phyloP scores from a whole-genome alignment of 2,113 vertebrate species.

The Podilymbus podiceps region DNA sequence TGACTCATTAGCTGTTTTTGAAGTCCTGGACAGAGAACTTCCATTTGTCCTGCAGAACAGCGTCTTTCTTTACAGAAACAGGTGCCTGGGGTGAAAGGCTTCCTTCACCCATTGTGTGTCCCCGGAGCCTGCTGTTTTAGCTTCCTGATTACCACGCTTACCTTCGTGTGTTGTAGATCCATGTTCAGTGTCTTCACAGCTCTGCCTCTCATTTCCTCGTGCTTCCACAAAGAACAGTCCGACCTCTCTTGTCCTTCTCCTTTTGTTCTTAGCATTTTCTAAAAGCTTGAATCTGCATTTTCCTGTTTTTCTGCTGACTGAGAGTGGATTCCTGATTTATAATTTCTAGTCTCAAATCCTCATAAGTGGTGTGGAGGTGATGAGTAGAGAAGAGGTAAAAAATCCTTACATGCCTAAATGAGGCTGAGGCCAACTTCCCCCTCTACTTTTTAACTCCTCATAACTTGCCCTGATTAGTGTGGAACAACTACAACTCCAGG shows the following conservation, averaged over 20 bases:
- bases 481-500: background rate
- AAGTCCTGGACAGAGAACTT: background rate
- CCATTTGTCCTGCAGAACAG: background rate
- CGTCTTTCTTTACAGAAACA: background rate
- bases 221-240: background rate
- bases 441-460: background rate
- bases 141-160: background rate
- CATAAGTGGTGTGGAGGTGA: background rate
- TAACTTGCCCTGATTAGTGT: background rate
- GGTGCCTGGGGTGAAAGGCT: background rate
- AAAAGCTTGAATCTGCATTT: background rate
- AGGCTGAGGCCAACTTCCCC: background rate
- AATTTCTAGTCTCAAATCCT: background rate
- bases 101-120: background rate
- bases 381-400: background rate
- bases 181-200: background rate
- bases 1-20: background rate
- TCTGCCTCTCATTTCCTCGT: background rate
- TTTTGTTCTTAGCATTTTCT: slow-evolving; percentile 5
- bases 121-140: background rate
- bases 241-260: background rate
- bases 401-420: background rate
- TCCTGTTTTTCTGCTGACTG: background rate
- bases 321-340: background rate
- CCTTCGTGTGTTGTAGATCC: accelerated